A percentile compares a stretch with the other conserved stretches of the same genome.
phyloP scores from a whole-genome alignment of 2,797 vertebrate species.

The Enteromius anoplus region DNA sequence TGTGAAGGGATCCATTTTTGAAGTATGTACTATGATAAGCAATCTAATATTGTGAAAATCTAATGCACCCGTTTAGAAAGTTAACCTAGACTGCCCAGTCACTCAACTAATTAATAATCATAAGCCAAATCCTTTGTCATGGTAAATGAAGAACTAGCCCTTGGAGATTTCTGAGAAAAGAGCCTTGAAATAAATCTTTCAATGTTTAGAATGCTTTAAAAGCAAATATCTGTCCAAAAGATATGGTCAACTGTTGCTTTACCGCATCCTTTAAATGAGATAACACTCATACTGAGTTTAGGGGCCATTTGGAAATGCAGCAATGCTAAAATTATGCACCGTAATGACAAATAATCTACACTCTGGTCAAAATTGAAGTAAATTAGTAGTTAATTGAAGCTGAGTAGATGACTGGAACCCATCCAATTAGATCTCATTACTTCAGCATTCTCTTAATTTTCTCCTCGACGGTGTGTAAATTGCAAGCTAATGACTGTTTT shows the following conservation, averaged over 20 bases:
- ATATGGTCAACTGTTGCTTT: neutral
- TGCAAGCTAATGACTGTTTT: conserved; percentile 50
- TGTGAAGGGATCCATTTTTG: neutral
- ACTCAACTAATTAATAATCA: neutral
- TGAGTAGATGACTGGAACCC: conserved; percentile 53
- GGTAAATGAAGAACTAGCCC: neutral
- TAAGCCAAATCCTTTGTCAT: neutral
- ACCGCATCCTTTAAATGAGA: conserved; percentile 12
- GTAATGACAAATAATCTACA: conserved; percentile 50
- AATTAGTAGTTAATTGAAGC: conserved; percentile 61
- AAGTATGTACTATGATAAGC: conserved; percentile 3
- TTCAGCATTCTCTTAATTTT: conserved; percentile 49
- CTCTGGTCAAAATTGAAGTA: conserved; percentile 49
- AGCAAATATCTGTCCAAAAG: neutral
- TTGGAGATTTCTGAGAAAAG: neutral
- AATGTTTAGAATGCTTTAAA: neutral
- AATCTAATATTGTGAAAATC: neutral
- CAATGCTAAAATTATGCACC: conserved; percentile 44
- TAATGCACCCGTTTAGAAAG: neutral
- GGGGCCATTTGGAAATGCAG: conserved; percentile 48
- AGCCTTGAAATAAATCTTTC: too few species aligned
- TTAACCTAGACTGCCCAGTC: neutral
- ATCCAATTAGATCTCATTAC: conserved; percentile 56
- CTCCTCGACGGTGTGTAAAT: conserved; percentile 53
- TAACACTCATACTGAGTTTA: conserved; percentile 44